These are phyloP conservation scores for Xestia xanthographa DNA, from an alignment of 2,888 invertebrate species.

Conservation along the genomic window DNA sequence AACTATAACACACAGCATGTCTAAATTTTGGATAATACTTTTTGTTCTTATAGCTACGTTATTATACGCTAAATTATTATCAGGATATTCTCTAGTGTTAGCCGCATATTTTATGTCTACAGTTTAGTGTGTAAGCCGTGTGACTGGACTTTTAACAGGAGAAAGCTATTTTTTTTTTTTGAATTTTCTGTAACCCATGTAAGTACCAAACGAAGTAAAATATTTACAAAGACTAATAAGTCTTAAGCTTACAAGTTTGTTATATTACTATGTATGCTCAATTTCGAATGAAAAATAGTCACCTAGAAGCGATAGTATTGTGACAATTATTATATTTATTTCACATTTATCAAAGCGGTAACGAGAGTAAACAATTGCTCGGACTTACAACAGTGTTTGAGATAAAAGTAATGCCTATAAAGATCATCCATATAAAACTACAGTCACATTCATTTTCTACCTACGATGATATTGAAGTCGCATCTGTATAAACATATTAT, in stretches of 20 bases:
- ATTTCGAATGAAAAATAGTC: slow-evolving; percentile 79
- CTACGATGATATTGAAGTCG: slow-evolving; percentile 79
- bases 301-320: slow-evolving; percentile 86
- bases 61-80: slow-evolving; percentile 88
- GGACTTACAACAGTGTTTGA: slow-evolving; percentile 77
- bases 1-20: slow-evolving; percentile 87
- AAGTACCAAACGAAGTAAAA: slow-evolving; percentile 77
- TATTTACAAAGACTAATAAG: slow-evolving; percentile 85
- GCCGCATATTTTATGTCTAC: slow-evolving; percentile 82
- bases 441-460: slow-evolving; percentile 85
- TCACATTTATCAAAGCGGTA: slow-evolving; percentile 85
- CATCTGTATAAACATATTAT: slow-evolving; percentile 72
- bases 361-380: slow-evolving; percentile 80
- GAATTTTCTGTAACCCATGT: slow-evolving; percentile 74
- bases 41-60: slow-evolving; percentile 86
- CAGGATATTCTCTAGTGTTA: slow-evolving; percentile 84
- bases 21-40: slow-evolving; percentile 90
- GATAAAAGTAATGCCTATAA: slow-evolving; percentile 70
- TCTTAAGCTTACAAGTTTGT: slow-evolving; percentile 83
- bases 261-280: slow-evolving; percentile 75
- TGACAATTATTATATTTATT: slow-evolving; percentile 80
- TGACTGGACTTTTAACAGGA: slow-evolving; percentile 74
- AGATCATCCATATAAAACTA: slow-evolving; percentile 82
- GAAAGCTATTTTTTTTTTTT: slow-evolving; percentile 74
- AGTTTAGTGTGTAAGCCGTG: slow-evolving; percentile 81